phyloP scores from a whole-genome alignment of 1,140 invertebrate species.

The Sycophila sp. region DNA sequence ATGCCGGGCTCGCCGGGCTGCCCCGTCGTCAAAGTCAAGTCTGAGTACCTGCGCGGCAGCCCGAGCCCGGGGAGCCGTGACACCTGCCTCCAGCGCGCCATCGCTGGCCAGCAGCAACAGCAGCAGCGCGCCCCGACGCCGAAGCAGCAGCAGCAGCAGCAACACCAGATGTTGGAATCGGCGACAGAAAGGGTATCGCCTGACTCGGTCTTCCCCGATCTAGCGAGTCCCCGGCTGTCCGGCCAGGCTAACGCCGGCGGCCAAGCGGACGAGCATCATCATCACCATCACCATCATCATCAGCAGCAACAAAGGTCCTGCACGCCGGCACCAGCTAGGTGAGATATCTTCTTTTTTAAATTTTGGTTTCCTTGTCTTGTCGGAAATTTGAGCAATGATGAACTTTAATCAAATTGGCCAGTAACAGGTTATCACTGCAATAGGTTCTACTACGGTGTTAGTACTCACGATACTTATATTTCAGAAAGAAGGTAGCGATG shows the following conservation, averaged over 20 bases:
- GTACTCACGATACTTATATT: neutral
- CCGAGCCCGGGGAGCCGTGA: constrained; percentile 60
- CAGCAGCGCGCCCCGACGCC: constrained; percentile 42
- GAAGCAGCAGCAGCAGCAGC: constrained; percentile 19
- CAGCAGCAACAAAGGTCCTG: constrained; percentile 53
- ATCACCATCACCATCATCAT: constrained; percentile 41
- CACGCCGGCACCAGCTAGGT: constrained; percentile 51
- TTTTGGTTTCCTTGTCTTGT: too few relatives aligned
- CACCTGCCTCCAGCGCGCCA: constrained; percentile 42
- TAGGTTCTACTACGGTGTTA: neutral
- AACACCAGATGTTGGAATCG: constrained; percentile 43
- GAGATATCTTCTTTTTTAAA: neutral
- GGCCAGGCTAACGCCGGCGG: constrained; percentile 32
- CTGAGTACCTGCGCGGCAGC: constrained; percentile 63
- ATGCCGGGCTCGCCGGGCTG: constrained; percentile 77
- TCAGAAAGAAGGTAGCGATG: too few relatives aligned
- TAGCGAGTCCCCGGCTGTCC: constrained; percentile 54
- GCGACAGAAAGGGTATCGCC: constrained; percentile 61
- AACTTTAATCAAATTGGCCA: too few relatives aligned
- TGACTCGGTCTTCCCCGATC: constrained; percentile 62
- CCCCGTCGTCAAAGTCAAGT: constrained; percentile 64
- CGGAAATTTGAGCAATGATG: too few relatives aligned
- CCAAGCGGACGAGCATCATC: constrained; percentile 39
- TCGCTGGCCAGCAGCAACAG: constrained; percentile 35
- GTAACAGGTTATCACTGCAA: too few relatives aligned